phyloP scores from a whole-genome alignment of 37 sponge, comb jelly and placozoan genomes.

The Cliona cf. orientalis region DNA sequence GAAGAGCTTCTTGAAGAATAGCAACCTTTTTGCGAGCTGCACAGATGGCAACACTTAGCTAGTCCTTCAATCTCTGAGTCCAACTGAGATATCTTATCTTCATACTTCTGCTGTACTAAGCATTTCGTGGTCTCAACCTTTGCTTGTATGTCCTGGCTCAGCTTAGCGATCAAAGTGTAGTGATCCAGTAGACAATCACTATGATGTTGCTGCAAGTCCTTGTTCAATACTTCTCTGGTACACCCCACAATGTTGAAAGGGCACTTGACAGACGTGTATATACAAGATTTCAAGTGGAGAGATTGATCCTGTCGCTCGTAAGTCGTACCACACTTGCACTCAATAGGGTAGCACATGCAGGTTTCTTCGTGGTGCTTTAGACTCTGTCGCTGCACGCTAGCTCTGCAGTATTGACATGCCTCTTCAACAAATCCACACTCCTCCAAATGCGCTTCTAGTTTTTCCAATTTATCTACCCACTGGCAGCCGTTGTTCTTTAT shows the following conservation, averaged over 20 bases:
- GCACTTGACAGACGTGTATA: background rate
- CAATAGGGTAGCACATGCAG: background rate
- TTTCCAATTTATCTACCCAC: background rate
- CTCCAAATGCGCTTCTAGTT: background rate
- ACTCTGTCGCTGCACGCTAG: background rate
- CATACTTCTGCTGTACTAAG: background rate
- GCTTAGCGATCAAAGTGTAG: background rate
- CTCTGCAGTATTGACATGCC: background rate
- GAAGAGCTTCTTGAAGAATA: background rate
- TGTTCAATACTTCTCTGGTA: background rate
- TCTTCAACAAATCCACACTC: background rate
- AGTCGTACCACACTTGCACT: background rate
- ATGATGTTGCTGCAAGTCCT: background rate
- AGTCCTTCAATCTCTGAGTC: background rate
- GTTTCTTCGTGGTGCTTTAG: background rate
- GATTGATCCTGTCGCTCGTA: background rate
- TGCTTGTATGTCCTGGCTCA: background rate
- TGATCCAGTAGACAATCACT: background rate
- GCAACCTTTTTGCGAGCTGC: background rate
- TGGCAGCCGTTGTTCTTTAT: background rate
- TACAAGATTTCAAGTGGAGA: background rate
- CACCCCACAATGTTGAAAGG: background rate
- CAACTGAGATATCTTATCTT: background rate
- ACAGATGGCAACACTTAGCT: background rate
- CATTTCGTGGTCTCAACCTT: background rate